These are phyloP conservation scores for Tetragonula carbonaria DNA, from an alignment of 2,888 invertebrate species.

Conservation along the genomic window DNA sequence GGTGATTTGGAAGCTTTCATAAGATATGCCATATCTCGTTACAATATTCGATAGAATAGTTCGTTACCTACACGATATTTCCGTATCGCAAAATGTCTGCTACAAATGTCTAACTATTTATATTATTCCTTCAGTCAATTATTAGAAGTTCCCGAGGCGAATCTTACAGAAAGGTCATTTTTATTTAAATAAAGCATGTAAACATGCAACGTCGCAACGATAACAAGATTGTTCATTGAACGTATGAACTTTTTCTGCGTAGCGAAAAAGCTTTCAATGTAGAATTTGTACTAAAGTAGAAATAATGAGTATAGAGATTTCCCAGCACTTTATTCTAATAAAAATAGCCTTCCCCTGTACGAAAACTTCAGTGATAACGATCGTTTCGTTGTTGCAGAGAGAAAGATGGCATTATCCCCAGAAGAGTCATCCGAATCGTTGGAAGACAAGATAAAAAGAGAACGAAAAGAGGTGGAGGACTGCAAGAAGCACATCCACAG, in stretches of 20 bases:
- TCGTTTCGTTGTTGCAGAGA: neutral
- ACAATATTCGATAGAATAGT: neutral
- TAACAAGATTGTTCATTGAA: no score
- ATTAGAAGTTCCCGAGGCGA: neutral
- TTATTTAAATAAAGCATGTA: neutral
- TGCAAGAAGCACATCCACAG: constrained; percentile 46
- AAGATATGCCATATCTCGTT: neutral
- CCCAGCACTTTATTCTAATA: neutral
- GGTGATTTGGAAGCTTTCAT: neutral
- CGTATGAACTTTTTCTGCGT: no score
- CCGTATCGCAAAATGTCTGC: no score
- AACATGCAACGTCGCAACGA: neutral
- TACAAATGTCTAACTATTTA: neutral
- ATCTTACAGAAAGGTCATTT: neutral
- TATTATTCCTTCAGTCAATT: neutral
- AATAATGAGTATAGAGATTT: neutral
- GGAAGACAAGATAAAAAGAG: constrained; percentile 36
- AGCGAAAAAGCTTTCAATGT: no score
- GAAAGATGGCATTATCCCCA: neutral
- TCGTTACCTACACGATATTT: neutral
- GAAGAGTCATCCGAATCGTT: neutral
- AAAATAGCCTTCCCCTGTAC: neutral
- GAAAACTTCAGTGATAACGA: neutral
- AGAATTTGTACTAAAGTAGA: neutral
- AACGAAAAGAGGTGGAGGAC: constrained; percentile 52